phyloP scores from a whole-genome alignment of 2,888 invertebrate genomes.

The Athalia circularis region DNA sequence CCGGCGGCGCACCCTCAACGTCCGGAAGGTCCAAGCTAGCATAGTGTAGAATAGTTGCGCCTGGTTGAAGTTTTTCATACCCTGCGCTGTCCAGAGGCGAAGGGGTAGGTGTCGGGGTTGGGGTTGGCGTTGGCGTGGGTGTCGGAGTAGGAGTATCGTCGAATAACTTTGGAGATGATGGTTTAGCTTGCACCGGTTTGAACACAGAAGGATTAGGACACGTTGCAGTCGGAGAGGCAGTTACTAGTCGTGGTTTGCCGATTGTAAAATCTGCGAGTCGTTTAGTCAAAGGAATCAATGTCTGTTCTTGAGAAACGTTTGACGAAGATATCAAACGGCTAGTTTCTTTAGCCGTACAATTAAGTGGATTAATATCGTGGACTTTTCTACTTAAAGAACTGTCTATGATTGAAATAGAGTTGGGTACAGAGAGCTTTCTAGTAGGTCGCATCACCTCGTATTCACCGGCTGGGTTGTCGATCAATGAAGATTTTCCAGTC shows the following conservation, averaged over 20 bases:
- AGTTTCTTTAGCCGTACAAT: conserved; percentile 22
- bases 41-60: conserved; percentile 76
- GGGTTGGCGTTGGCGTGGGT: conserved; percentile 61
- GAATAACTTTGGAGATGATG: conserved; percentile 61
- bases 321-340: conserved; percentile 16
- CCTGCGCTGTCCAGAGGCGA: conserved; percentile 76
- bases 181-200: conserved; percentile 56
- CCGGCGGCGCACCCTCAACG: conserved; percentile 66
- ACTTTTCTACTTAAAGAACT: conserved; percentile 41
- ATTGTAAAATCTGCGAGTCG: conserved; percentile 64
- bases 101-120: conserved; percentile 68
- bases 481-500: conserved; percentile 24
- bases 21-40: conserved; percentile 80
- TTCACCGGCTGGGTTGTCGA: conserved; percentile 51
- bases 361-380: conserved; percentile 10
- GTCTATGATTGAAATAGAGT: conserved; percentile 25
- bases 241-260: conserved; percentile 64
- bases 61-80: conserved; percentile 69
- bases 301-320: conserved; percentile 45
- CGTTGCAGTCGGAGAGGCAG: conserved; percentile 62
- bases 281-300: conserved; percentile 64
- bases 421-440: conserved; percentile 55
- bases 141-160: conserved; percentile 62
- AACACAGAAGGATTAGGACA: conserved; percentile 62
- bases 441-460: conserved; percentile 56